Evolutionary conservation across 2,888 invertebrate genomes (phyloP).

Genomic region (Adela reaumurella): DNA sequence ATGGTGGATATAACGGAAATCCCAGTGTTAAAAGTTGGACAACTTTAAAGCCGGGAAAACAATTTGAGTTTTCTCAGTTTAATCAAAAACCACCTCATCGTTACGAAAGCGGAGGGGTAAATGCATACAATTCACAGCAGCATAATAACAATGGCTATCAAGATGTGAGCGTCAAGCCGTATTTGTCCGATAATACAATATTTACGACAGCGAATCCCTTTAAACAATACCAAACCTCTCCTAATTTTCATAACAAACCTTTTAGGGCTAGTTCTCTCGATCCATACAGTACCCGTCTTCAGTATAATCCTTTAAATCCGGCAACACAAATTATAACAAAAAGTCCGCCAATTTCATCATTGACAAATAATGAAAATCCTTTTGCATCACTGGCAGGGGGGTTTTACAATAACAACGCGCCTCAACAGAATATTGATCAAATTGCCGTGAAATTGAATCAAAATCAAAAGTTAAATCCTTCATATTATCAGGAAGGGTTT

Average conservation of each 20-base stretch:
- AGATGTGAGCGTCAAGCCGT: slow-evolving; percentile 22
- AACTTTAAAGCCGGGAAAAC: slow-evolving; percentile 26
- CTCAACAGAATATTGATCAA: slow-evolving; percentile 20
- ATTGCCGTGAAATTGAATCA: slow-evolving; percentile 16
- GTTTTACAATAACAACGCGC: slow-evolving; percentile 53
- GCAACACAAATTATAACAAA: slow-evolving; percentile 49
- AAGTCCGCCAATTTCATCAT: slow-evolving; percentile 52
- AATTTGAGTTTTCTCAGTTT: slow-evolving; percentile 26
- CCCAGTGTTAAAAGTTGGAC: slow-evolving; percentile 29
- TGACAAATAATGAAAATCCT: slow-evolving; percentile 32
- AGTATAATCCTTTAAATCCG: slow-evolving; percentile 25
- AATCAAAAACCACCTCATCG: slow-evolving; percentile 24
- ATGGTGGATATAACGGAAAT: slow-evolving; percentile 27
- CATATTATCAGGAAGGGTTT: not conserved
- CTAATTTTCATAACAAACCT: slow-evolving; percentile 23
- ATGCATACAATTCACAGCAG: slow-evolving; percentile 22
- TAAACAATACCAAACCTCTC: slow-evolving; percentile 23
- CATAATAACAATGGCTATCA: slow-evolving; percentile 22
- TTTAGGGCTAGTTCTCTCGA: slow-evolving; percentile 40
- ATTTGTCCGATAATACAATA: slow-evolving; percentile 19
- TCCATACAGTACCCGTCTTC: slow-evolving; percentile 23
- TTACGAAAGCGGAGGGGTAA: slow-evolving; percentile 22
- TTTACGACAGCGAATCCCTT: slow-evolving; percentile 30
- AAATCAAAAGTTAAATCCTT: not conserved
- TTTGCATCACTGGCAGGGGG: slow-evolving; percentile 47